phyloP scores from a whole-genome alignment of 2,113 vertebrate genomes.

The Leucoraja erinaceus region DNA sequence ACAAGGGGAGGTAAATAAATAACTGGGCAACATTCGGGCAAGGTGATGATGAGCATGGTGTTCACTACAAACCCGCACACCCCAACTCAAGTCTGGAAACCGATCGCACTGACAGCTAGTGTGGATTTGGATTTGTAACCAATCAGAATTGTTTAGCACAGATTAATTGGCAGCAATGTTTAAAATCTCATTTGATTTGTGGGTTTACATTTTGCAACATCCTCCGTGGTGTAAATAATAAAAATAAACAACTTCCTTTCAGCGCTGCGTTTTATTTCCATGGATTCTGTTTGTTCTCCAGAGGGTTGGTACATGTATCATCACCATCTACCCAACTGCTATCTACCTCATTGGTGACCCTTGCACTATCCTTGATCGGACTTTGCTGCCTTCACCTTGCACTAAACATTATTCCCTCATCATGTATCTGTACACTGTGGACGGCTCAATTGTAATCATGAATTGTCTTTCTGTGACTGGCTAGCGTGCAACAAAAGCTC shows the following conservation, averaged over 20 bases:
- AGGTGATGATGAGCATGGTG: neutral
- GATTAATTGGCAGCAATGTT: neutral
- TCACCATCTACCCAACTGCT: neutral
- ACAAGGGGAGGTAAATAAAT: neutral
- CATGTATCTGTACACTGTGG: no score
- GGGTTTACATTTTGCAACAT: neutral
- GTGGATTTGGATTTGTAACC: neutral
- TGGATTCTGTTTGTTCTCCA: neutral
- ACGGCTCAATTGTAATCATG: no score
- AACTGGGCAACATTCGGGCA: neutral
- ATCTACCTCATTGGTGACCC: no score
- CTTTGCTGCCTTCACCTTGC: no score
- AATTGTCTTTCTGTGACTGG: no score
- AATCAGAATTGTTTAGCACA: neutral
- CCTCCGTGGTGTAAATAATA: neutral
- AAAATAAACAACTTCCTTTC: neutral
- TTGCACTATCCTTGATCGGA: no score
- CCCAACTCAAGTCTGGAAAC: neutral
- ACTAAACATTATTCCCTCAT: no score
- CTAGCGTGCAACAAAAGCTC: no score
- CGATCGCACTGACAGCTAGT: neutral
- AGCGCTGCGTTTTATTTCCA: neutral
- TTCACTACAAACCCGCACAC: neutral
- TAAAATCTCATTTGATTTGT: neutral
- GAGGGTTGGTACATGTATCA: neutral